Base-by-base conservation (phyloP, 2,113 vertebrate genomes). In the Penelope pileata region DNA sequence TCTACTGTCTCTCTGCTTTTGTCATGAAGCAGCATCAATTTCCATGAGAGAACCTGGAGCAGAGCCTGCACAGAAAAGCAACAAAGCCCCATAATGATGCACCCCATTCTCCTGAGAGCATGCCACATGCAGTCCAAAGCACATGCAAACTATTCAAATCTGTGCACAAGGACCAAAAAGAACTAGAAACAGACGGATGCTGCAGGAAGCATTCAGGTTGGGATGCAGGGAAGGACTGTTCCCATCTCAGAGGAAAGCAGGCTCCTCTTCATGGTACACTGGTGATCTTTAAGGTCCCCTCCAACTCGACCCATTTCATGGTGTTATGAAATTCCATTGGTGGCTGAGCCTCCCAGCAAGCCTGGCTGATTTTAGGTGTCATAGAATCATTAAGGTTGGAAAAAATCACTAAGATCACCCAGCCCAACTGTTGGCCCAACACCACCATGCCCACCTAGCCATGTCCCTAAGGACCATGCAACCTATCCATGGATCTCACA, bases 1-100 rank as follows among this genome's bases (percentile, higher is more conserved):
- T 54, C 69, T 12, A 36, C 6, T 14, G 64, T 18, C 66, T 68
- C 73, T 48, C 66, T 72, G 59, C 43, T 59, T 89, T 54, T 47
- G 50, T 29, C 69, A 29, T 66, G 18, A 11, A 26, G 60, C 60
- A 51, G 79, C 59, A 84, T 14, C 50, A 19, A 23, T 19, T 54
- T 79, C 66, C 51, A 4, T 0, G 4, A 34, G 38, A 43, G 63
- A 43, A 43, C 12, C 30, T 2, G 53, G 32, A 64, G 26, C 7
- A 1, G n/a, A 81, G 50, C 40, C 74, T 1, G 8, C 3, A 5
- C 9, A 18, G 72, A 36, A 60, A 24, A 83, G 74, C 72, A 43
- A 15, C 1, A 21, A 26, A 83, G 53, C 42, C 3, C 6, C 0
- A 7, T 3, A 29, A 45, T 0, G 21, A 43, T 3, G n/a, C 27